Percentiles rank a stretch among this genome's conserved stretches.
phyloP scores from a whole-genome alignment of 2,888 invertebrate genomes.

The Tiphia femorata region DNA sequence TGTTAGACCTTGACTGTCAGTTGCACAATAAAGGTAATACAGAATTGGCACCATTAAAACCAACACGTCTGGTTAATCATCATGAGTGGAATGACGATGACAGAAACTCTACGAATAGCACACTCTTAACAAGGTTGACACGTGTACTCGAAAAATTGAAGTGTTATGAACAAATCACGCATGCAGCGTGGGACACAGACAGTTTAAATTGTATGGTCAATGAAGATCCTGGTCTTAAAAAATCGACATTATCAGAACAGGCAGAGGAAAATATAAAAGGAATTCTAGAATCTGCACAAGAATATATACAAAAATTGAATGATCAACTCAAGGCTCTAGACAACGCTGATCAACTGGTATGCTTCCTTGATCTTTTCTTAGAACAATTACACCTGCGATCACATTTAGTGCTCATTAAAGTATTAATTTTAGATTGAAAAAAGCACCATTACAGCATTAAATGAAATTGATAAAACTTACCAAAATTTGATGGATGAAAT shows the following conservation, averaged over 20 bases:
- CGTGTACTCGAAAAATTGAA: constrained; percentile 37
- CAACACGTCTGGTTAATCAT: no score
- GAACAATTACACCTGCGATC: no score
- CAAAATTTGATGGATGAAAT: constrained; percentile 43
- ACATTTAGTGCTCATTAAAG: no score
- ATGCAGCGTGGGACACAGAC: constrained; percentile 29
- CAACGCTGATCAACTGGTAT: constrained; percentile 49
- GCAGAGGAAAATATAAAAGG: constrained; percentile 40
- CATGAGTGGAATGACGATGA: constrained; percentile 12
- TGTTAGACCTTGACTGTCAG: no score
- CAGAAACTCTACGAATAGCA: constrained; percentile 25
- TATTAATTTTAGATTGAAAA: constrained; percentile 44
- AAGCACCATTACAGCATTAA: constrained; percentile 36
- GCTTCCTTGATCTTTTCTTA: no score
- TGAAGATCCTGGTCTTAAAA: constrained; percentile 11
- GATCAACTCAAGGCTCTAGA: constrained; percentile 47
- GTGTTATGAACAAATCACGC: constrained; percentile 29
- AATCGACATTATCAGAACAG: constrained; percentile 30
- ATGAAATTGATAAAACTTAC: constrained; percentile 47
- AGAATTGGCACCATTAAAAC: no score
- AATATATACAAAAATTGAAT: constrained; percentile 46
- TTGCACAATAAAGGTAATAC: no score
- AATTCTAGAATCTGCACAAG: constrained; percentile 44
- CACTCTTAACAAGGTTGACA: constrained; percentile 32
- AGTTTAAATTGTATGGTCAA: constrained; percentile 16